These are phyloP conservation scores for Romanogobio albipinnatus DNA, from an alignment of 2,113 vertebrate genomes.

Conservation along the genomic window DNA sequence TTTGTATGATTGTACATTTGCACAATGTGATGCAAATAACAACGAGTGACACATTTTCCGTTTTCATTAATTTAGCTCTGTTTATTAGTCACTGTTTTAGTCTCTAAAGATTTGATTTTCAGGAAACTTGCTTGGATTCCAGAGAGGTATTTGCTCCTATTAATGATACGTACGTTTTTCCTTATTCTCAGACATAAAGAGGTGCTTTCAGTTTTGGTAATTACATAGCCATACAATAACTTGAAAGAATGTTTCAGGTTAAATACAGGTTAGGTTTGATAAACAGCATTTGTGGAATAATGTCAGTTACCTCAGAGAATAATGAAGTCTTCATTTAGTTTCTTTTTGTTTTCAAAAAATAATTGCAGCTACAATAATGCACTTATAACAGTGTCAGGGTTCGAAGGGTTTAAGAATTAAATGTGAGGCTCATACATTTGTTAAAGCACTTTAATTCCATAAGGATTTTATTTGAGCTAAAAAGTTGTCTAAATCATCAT, in stretches of 20 bases:
- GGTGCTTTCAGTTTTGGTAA: constrained; percentile 11
- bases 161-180: constrained; percentile 17
- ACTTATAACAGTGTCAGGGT: not conserved
- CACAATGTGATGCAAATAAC: not conserved
- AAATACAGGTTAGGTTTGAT: not conserved
- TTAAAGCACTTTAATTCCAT: not conserved
- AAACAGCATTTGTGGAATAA: constrained; percentile 4
- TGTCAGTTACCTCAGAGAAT: not conserved
- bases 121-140: constrained; percentile 47
- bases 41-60: not conserved
- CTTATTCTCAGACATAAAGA: not conserved
- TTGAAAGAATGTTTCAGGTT: not conserved
- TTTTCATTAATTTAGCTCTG: constrained; percentile 1
- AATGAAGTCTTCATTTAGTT: not conserved
- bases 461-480: too few relatives aligned
- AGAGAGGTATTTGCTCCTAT: constrained; percentile 44
- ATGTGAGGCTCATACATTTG: not conserved
- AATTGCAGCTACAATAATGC: not conserved
- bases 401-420: not conserved
- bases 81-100: not conserved
- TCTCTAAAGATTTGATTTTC: constrained; percentile 30
- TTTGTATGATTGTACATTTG: not conserved
- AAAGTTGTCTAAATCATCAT: too few relatives aligned
- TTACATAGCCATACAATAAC: not conserved
- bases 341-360: not conserved